Conservation (phyloP, 1,140 invertebrate genomes). For the Mamestra configurata region DNA sequence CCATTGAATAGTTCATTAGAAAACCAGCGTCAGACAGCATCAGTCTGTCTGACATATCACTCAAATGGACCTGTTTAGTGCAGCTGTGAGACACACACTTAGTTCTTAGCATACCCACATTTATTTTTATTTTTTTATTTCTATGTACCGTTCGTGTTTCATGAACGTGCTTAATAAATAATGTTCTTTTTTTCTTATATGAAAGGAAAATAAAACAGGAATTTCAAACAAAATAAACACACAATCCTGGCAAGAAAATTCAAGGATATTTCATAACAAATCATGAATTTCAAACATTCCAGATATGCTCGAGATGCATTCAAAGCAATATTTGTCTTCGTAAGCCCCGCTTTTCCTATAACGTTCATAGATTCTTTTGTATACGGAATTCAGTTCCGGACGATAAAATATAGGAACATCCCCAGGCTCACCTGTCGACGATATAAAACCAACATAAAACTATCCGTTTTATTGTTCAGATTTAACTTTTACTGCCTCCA, state of each 20-base stretch:
- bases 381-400: conserved; percentile 39
- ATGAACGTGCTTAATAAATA: background rate
- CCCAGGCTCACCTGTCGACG: conserved; percentile 70
- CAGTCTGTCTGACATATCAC: too few relatives aligned
- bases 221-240: background rate
- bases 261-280: conserved; percentile 7
- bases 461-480: conserved; percentile 75
- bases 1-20: too few relatives aligned
- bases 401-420: conserved; percentile 46
- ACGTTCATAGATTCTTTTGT: conserved; percentile 28
- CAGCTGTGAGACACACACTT: too few relatives aligned
- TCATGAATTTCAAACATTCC: conserved; percentile 4
- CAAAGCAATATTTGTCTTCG: conserved; percentile 43
- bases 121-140: too few relatives aligned
- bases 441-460: conserved; percentile 75
- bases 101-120: too few relatives aligned
- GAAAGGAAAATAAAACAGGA: background rate
- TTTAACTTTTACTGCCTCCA: conserved; percentile 68
- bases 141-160: too few relatives aligned
- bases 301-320: conserved; percentile 23
- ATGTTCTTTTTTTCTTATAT: too few relatives aligned
- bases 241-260: background rate
- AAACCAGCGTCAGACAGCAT: too few relatives aligned
- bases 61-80: too few relatives aligned
- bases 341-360: conserved; percentile 26